These are phyloP conservation scores for Melanotaenia maccullochi DNA, from an alignment of 2,797 vertebrate genomes.

Conservation along the genomic window DNA sequence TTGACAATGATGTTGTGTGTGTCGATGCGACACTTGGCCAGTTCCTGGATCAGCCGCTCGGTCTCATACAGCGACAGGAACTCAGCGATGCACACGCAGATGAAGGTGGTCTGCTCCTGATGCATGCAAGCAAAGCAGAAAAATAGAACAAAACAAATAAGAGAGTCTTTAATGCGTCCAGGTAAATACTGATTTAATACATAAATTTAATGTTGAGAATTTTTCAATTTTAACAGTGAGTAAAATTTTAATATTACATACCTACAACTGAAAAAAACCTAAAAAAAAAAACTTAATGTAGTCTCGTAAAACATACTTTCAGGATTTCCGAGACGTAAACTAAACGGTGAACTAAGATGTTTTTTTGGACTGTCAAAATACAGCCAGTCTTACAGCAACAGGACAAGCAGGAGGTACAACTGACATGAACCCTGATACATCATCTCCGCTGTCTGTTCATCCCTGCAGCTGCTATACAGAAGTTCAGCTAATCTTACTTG, in stretches of 20 bases:
- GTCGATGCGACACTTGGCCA: slow-evolving; percentile 96
- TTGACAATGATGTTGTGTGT: slow-evolving; percentile 97
- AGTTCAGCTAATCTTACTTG: background rate
- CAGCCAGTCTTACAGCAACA: background rate
- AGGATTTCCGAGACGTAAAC: too few species aligned
- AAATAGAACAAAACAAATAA: background rate
- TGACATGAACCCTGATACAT: background rate
- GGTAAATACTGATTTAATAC: background rate
- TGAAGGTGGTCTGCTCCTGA: slow-evolving; percentile 96
- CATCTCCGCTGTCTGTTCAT: background rate
- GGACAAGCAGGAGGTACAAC: too few species aligned
- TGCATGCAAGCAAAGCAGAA: background rate
- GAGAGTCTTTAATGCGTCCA: background rate
- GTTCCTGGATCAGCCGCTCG: slow-evolving; percentile 93
- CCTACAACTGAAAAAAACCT: too few species aligned
- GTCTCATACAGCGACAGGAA: slow-evolving; percentile 97
- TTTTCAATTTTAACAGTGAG: too few species aligned
- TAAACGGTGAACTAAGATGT: too few species aligned
- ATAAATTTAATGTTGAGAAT: background rate
- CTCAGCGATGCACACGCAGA: slow-evolving; percentile 95
- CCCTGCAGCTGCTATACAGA: background rate
- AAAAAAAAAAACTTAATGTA: too few species aligned
- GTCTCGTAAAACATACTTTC: too few species aligned
- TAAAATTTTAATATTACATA: too few species aligned
- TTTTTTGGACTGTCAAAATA: background rate